Conservation (phyloP, 2,888 invertebrate genomes). For the Epirrhoe tristata region DNA sequence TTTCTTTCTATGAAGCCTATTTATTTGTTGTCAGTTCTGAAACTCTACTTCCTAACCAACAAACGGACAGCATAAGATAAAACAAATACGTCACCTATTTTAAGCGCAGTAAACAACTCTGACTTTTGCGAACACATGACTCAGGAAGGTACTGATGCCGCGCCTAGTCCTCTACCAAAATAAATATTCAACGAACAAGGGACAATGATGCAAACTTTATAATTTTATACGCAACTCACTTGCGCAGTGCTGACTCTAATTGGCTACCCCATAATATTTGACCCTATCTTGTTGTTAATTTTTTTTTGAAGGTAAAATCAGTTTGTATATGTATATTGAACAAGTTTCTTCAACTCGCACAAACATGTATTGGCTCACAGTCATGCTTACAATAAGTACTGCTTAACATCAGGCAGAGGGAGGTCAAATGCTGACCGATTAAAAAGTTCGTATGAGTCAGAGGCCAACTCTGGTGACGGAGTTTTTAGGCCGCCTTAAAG, state of each 20-base stretch:
- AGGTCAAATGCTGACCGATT: too few relatives aligned
- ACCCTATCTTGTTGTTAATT: neutral
- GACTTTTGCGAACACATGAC: slow-evolving; percentile 60
- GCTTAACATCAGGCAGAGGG: too few relatives aligned
- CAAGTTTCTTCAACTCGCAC: too few relatives aligned
- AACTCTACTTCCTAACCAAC: neutral
- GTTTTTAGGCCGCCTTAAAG: too few relatives aligned
- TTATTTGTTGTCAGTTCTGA: neutral
- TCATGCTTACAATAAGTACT: too few relatives aligned
- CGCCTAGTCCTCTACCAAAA: slow-evolving; percentile 65
- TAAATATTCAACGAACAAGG: slow-evolving; percentile 71
- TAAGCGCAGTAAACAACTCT: slow-evolving; percentile 49
- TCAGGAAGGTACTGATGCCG: slow-evolving; percentile 55
- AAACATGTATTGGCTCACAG: too few relatives aligned
- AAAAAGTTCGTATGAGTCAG: too few relatives aligned
- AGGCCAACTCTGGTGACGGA: too few relatives aligned
- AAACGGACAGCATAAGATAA: slow-evolving; percentile 20
- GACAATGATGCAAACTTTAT: slow-evolving; percentile 69
- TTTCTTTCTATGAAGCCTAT: too few relatives aligned
- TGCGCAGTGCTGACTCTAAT: neutral
- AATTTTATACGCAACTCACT: slow-evolving; percentile 61
- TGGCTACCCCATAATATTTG: neutral
- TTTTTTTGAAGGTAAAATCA: neutral
- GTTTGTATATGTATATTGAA: too few relatives aligned
- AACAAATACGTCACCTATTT: slow-evolving; percentile 46